Conservation (phyloP, 2,113 vertebrate species). For the Seriola rivoliana region DNA sequence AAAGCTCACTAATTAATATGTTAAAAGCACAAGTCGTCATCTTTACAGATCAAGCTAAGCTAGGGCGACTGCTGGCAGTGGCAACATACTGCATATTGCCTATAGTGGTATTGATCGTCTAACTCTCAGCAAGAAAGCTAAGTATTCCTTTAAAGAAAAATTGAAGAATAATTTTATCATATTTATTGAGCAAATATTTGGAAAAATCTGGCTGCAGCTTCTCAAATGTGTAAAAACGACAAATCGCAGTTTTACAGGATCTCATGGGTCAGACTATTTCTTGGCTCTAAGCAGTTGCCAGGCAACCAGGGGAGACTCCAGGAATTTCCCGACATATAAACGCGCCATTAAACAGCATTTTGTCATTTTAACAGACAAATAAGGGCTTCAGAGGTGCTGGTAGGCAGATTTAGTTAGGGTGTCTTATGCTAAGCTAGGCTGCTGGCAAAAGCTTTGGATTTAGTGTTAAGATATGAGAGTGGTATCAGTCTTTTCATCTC, state of each 20-base stretch:
- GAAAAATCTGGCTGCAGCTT: background rate
- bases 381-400: conserved; percentile 2
- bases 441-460: background rate
- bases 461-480: background rate
- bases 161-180: background rate
- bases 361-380: background rate
- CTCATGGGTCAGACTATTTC: background rate
- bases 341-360: background rate
- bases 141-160: background rate
- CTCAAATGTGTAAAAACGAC: background rate
- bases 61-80: background rate
- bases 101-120: background rate
- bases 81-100: background rate
- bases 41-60: background rate
- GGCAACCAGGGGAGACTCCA: background rate
- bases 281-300: background rate
- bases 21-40: background rate
- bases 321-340: background rate
- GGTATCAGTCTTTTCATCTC: background rate
- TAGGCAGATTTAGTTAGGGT: background rate
- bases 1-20: background rate
- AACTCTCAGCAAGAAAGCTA: background rate
- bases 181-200: background rate
- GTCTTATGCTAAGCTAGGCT: background rate
- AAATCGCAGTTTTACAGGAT: background rate